These are phyloP conservation scores for Taphrorychus bicolor DNA, from an alignment of 2,888 invertebrate species.

Conservation along the genomic window DNA sequence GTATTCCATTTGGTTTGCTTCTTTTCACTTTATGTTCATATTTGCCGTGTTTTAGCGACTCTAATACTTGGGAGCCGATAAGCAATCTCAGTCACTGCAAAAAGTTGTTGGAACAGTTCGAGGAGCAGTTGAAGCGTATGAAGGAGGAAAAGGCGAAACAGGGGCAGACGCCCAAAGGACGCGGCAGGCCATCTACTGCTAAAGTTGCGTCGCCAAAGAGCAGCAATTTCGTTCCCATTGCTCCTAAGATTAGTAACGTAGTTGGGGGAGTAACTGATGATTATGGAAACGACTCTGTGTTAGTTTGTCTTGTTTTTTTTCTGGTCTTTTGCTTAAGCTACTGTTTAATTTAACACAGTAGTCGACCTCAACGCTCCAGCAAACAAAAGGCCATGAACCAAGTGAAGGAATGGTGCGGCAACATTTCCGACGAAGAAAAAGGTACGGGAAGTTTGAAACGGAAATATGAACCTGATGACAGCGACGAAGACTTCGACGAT, in stretches of 20 bases:
- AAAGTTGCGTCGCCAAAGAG: constrained; percentile 9
- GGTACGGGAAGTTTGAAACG: constrained; percentile 47
- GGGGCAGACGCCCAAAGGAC: constrained; percentile 60
- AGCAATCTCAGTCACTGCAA: constrained; percentile 79
- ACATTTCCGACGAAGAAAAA: constrained; percentile 64
- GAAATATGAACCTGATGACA: constrained; percentile 47
- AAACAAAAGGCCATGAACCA: constrained; percentile 83
- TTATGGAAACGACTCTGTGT: constrained; percentile 5
- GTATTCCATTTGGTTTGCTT: constrained; percentile 47
- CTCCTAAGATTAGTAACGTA: constrained; percentile 31
- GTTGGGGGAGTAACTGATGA: constrained; percentile 29
- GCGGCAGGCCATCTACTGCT: constrained; percentile 37
- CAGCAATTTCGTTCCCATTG: constrained; percentile 32
- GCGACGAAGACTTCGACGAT: constrained; percentile 58
- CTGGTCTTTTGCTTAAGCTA: not conserved
- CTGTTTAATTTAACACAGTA: constrained; percentile 60
- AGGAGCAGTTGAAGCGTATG: constrained; percentile 77
- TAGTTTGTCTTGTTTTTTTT: not conserved
- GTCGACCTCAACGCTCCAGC: constrained; percentile 73
- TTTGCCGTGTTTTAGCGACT: constrained; percentile 72
- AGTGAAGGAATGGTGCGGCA: constrained; percentile 85
- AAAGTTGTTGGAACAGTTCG: constrained; percentile 79
- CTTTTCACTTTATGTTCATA: too few species aligned
- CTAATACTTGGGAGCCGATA: constrained; percentile 86
- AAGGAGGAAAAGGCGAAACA: constrained; percentile 60